Conservation (phyloP, 1,140 invertebrate species). For the Drosophila biarmipes region DNA sequence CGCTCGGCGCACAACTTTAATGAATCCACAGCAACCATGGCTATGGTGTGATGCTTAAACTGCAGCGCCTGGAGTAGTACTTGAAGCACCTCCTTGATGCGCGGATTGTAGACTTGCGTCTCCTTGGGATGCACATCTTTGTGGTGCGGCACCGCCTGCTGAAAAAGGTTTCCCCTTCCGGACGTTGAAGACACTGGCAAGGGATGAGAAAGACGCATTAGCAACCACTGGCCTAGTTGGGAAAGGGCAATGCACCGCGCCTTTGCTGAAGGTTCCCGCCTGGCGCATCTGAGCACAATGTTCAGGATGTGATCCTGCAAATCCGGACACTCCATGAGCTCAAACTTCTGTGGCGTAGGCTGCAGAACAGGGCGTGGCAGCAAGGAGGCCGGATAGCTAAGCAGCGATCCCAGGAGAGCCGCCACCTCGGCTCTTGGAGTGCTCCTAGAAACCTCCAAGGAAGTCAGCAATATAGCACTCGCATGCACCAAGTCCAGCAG, state of each 20-base stretch:
- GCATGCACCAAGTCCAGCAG: constrained; percentile 96
- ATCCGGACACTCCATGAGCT: constrained; percentile 83
- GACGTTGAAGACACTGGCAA: constrained; percentile 7
- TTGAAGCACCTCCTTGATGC: constrained; percentile 92
- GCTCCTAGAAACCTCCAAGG: constrained; percentile 89
- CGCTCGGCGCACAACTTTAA: constrained; percentile 78
- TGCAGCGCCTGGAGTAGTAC: constrained; percentile 95
- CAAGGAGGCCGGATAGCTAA: constrained; percentile 92
- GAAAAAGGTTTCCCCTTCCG: constrained; percentile 43
- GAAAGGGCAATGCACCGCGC: constrained; percentile 96
- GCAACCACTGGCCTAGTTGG: constrained; percentile 93
- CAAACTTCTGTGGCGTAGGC: constrained; percentile 89
- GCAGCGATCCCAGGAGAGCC: constrained; percentile 94
- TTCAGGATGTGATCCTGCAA: constrained; percentile 94
- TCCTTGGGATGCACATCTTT: constrained; percentile 64
- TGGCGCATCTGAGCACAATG: constrained; percentile 93
- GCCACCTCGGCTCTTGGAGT: constrained; percentile 95
- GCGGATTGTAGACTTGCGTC: constrained; percentile 86
- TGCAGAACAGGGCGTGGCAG: constrained; percentile 93
- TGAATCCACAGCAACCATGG: constrained; percentile 79
- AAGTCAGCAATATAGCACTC: constrained; percentile 93
- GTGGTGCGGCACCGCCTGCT: constrained; percentile 75
- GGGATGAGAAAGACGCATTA: constrained; percentile 89
- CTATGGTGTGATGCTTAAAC: constrained; percentile 84
- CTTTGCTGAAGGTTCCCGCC: constrained; percentile 93